Percentiles rank a stretch among this genome's conserved stretches.
phyloP scores from a whole-genome alignment of 2,797 vertebrate genomes.

The Caiman crocodilus region DNA sequence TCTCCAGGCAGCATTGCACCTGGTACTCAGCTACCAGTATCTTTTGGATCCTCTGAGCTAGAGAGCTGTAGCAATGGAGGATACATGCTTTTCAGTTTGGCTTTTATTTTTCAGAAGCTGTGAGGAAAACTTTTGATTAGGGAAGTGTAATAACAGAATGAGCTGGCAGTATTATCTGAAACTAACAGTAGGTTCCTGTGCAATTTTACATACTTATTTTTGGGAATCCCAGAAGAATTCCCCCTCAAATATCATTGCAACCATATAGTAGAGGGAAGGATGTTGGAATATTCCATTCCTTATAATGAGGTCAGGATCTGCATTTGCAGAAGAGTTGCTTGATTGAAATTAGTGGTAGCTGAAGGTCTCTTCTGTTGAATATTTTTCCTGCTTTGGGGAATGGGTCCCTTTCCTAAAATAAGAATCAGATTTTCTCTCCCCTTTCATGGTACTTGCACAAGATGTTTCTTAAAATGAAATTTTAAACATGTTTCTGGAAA shows the following conservation, averaged over 20 bases:
- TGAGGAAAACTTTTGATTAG: not conserved
- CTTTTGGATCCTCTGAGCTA: not conserved
- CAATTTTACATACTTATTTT: not conserved
- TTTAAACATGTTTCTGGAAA: not conserved
- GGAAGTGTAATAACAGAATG: not conserved
- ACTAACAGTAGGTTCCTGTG: rapidly evolving
- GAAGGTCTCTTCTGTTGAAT: not conserved
- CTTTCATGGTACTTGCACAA: rapidly evolving
- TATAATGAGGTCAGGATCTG: not conserved
- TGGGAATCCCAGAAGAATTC: not conserved
- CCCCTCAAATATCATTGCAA: rapidly evolving
- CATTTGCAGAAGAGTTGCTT: not conserved
- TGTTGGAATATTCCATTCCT: constrained; percentile 25
- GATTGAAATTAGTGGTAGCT: not conserved
- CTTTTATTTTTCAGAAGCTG: not conserved
- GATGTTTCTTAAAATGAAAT: not conserved
- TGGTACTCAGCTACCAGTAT: not conserved
- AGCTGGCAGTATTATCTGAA: not conserved
- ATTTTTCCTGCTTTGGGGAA: not conserved
- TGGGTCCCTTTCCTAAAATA: not conserved
- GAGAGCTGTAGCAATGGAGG: not conserved
- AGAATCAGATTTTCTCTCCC: not conserved
- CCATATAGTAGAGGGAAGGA: not conserved
- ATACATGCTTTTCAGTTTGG: not conserved
- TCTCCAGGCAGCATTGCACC: not conserved